Conservation (phyloP, 2,888 invertebrate species). For the Drosophila silvestris region DNA sequence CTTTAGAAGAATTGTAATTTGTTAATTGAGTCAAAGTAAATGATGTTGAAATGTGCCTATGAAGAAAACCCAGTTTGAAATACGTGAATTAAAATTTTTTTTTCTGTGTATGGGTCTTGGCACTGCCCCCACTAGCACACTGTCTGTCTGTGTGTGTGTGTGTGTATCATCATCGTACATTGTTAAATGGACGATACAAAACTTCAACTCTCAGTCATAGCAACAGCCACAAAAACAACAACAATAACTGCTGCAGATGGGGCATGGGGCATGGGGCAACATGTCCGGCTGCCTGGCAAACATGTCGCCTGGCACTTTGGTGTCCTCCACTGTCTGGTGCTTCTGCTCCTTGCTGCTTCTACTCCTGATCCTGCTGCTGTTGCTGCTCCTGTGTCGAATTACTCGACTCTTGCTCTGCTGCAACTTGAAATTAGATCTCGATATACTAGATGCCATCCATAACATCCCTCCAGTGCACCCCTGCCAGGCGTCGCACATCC, state of each 20-base stretch:
- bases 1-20: background rate
- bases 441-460: conserved; percentile 26
- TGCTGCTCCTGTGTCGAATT: conserved; percentile 39
- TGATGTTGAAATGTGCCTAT: background rate
- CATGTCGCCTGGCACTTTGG: conserved; percentile 62
- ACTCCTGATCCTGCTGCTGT: conserved; percentile 4
- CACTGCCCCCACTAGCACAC: conserved; percentile 4
- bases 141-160: conserved; percentile 1
- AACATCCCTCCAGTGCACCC: background rate
- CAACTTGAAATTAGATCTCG: conserved; percentile 61
- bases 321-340: conserved; percentile 28
- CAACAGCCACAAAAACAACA: conserved; percentile 6
- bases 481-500: background rate
- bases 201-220: conserved; percentile 55
- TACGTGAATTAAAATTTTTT: background rate
- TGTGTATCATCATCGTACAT: conserved; percentile 68
- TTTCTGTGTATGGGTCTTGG: background rate
- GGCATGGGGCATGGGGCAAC: conserved; percentile 15
- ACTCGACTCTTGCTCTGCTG: conserved; percentile 47
- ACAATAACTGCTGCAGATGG: background rate
- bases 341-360: conserved; percentile 8
- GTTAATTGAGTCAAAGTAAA: background rate
- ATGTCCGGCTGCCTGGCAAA: conserved; percentile 60
- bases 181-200: conserved; percentile 81
- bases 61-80: background rate